phyloP scores from a whole-genome alignment of 2,797 vertebrate species.

The Staurois parvus region DNA sequence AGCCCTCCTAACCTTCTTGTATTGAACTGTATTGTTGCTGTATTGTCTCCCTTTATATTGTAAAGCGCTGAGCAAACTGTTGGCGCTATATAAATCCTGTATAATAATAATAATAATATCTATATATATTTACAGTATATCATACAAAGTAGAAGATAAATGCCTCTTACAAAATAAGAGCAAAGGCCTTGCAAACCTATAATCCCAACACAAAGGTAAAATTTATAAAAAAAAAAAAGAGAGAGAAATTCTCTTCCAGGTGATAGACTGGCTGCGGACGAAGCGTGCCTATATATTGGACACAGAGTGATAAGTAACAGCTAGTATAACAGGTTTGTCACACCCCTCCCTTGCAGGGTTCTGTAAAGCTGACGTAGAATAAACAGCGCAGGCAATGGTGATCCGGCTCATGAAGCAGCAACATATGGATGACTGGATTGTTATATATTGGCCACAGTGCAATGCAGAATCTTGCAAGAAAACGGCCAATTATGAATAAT shows the following conservation, averaged over 20 bases:
- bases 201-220: no score
- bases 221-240: no score
- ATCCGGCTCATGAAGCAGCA: slow-evolving; percentile 41
- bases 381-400: slow-evolving; percentile 61
- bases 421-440: slow-evolving; percentile 34
- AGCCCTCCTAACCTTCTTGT: no score
- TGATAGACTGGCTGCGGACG: slow-evolving; percentile 47
- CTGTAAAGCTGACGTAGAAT: slow-evolving; percentile 70
- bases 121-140: no score
- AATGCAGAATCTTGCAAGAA: neutral
- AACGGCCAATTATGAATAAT: slow-evolving; percentile 76
- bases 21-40: no score
- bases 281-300: slow-evolving; percentile 64
- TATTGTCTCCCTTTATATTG: no score
- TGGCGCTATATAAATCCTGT: no score
- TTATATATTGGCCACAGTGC: neutral
- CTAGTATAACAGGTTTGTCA: slow-evolving; percentile 60
- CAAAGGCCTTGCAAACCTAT: no score
- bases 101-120: no score
- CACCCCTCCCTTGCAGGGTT: slow-evolving; percentile 51
- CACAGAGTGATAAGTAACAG: slow-evolving; percentile 42
- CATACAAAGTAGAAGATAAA: no score
- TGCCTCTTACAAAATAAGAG: no score
- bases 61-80: no score
- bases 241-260: neutral